phyloP scores from a whole-genome alignment of 2,113 vertebrate species.

The Syrmaticus mikado region DNA sequence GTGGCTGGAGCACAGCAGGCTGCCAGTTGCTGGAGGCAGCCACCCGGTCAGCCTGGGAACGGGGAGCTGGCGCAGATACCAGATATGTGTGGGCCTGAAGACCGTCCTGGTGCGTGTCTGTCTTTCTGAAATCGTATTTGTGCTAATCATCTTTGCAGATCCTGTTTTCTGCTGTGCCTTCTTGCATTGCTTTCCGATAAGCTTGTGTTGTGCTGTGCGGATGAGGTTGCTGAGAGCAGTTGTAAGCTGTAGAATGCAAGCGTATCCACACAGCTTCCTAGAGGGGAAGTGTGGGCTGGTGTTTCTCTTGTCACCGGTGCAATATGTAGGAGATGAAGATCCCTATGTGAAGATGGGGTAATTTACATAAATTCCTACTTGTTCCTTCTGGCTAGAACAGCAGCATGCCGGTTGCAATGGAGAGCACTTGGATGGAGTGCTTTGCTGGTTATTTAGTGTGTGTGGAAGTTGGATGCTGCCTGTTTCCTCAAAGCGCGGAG shows the following conservation, averaged over 20 bases:
- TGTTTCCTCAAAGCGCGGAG: background rate
- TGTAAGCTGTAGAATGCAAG: background rate
- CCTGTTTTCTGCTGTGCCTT: background rate
- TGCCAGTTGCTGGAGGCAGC: background rate
- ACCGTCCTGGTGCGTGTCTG: background rate
- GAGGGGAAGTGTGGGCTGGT: accelerated
- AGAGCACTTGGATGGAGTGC: background rate
- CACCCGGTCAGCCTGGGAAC: accelerated
- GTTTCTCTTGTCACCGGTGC: background rate
- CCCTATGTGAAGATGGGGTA: background rate
- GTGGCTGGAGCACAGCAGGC: background rate
- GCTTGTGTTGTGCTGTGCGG: background rate
- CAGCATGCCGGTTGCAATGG: background rate
- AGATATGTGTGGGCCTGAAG: background rate
- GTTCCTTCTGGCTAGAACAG: background rate
- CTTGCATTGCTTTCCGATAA: background rate
- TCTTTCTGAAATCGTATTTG: background rate
- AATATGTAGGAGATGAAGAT: background rate
- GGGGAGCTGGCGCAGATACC: background rate
- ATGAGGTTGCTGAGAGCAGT: background rate
- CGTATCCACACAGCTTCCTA: background rate
- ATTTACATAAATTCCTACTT: background rate
- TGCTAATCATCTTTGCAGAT: background rate
- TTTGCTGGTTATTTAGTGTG: background rate
- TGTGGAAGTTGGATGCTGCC: background rate